Evolutionary conservation across 2,113 vertebrate genomes (phyloP).

Genomic region (Nematolebias whitei): DNA sequence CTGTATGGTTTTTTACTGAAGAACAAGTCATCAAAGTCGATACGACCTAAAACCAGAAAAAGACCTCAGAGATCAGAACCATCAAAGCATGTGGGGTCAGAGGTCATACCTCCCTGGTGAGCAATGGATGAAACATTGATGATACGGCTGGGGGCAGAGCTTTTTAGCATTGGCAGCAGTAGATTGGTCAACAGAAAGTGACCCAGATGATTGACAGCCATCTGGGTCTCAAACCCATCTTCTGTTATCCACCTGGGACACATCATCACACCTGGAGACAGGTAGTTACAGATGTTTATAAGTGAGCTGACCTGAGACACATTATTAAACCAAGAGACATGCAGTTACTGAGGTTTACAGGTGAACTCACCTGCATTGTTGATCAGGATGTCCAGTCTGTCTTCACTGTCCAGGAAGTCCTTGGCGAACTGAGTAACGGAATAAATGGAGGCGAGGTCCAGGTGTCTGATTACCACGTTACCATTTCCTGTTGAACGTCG

Average conservation of each 20-base stretch:
- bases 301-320: neutral
- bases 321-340: neutral
- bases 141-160: slow-evolving; percentile 75
- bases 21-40: slow-evolving; percentile 78
- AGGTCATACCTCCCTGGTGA: slow-evolving; percentile 55
- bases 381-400: slow-evolving; percentile 78
- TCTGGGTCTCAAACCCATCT: slow-evolving; percentile 80
- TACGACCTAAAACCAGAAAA: slow-evolving; percentile 53
- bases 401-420: slow-evolving; percentile 73
- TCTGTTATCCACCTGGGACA: slow-evolving; percentile 79
- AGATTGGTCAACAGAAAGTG: slow-evolving; percentile 81
- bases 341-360: neutral
- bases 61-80: neutral
- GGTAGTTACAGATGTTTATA: neutral
- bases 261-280: slow-evolving; percentile 80
- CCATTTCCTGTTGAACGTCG: slow-evolving; percentile 68
- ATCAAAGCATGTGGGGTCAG: neutral
- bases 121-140: slow-evolving; percentile 78
- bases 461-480: slow-evolving; percentile 73
- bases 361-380: slow-evolving; percentile 76
- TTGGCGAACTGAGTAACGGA: slow-evolving; percentile 74
- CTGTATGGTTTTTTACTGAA: slow-evolving; percentile 69
- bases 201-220: slow-evolving; percentile 81
- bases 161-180: slow-evolving; percentile 72
- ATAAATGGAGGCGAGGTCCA: slow-evolving; percentile 73